phyloP scores from a whole-genome alignment of 2,797 vertebrate genomes.

The Craterocephalus amniculus region DNA sequence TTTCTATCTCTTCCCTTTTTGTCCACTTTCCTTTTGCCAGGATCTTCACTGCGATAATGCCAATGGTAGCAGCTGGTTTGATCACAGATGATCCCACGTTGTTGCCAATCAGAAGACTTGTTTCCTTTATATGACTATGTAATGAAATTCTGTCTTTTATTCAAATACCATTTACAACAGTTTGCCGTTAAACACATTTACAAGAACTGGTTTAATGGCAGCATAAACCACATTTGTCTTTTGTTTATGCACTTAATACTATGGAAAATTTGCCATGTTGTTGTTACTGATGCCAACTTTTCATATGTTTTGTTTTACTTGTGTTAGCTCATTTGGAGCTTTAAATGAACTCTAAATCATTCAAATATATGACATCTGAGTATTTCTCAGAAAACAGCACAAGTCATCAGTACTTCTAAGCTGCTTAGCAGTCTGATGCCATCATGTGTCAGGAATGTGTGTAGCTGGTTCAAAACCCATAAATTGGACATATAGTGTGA shows the following conservation, averaged over 20 bases:
- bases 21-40: slow-evolving; percentile 75
- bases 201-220: neutral
- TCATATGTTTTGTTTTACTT: slow-evolving; percentile 6
- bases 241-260: slow-evolving; percentile 9
- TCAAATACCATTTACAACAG: neutral
- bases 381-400: neutral
- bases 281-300: slow-evolving; percentile 8
- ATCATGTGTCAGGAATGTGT: neutral
- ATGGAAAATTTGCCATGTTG: neutral
- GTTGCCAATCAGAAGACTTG: slow-evolving; percentile 91
- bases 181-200: neutral
- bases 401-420: neutral
- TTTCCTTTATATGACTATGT: slow-evolving; percentile 86
- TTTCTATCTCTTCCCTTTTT: slow-evolving; percentile 35
- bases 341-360: slow-evolving; percentile 7
- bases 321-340: slow-evolving; percentile 13
- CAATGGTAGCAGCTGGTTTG: slow-evolving; percentile 95
- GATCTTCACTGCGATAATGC: slow-evolving; percentile 97
- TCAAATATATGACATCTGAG: neutral
- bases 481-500: slow-evolving; percentile 6
- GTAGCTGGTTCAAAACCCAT: neutral
- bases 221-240: neutral
- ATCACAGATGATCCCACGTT: slow-evolving; percentile 92
- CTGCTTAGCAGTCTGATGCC: neutral
- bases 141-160: neutral